Evolutionary conservation across 2,113 vertebrate species (phyloP).

Genomic region (Dipodomys spectabilis): DNA sequence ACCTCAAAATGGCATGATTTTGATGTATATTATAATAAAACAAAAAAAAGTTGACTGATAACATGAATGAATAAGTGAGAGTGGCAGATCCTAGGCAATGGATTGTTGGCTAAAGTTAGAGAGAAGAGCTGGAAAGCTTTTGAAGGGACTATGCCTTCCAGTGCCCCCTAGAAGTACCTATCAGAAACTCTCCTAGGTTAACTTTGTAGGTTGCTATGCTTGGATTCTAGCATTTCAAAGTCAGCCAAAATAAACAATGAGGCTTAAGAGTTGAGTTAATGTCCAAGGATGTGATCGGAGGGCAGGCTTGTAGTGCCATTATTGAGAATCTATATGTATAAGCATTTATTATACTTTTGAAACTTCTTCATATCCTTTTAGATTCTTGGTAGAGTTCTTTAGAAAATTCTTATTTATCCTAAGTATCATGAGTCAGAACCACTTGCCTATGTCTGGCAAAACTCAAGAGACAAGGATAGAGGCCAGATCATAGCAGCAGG

Average conservation of each 20-base stretch:
- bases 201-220: neutral
- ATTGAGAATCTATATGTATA: conserved; percentile 8
- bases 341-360: neutral
- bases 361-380: conserved; percentile 20
- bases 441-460: neutral
- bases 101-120: neutral
- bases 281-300: neutral
- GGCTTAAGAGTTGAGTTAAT: neutral
- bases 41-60: neutral
- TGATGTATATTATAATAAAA: conserved; percentile 18
- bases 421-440: neutral
- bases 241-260: neutral
- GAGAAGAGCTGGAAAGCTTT: neutral
- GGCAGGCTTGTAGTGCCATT: neutral
- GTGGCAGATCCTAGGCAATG: neutral
- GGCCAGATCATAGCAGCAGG: neutral
- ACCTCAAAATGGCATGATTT: neutral
- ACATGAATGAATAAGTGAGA: conserved; percentile 10
- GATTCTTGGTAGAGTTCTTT: neutral
- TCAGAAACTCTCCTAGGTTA: neutral
- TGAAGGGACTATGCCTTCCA: neutral
- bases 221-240: conserved; percentile 2
- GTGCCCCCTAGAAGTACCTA: neutral
- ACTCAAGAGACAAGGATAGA: neutral
- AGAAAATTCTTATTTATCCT: conserved; percentile 31